Percentiles rank a stretch among this genome's conserved stretches.
These are phyloP conservation scores for Ochropacha duplaris DNA, from an alignment of 2,888 invertebrate species.

Conservation along the genomic window DNA sequence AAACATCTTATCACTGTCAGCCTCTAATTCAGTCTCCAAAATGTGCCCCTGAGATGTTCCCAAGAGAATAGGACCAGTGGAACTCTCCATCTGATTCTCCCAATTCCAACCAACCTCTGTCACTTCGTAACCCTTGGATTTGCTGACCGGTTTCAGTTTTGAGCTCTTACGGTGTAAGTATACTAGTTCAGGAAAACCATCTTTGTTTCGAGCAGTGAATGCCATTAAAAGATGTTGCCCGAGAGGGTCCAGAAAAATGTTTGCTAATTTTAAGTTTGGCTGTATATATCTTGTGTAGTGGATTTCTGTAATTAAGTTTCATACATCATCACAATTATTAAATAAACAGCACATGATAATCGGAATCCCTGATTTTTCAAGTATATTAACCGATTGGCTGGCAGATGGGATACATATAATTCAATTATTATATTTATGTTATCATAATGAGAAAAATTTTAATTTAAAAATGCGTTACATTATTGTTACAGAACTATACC, in stretches of 20 bases:
- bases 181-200: constrained; percentile 87
- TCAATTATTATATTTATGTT: not conserved
- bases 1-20: constrained; percentile 92
- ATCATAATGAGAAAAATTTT: not conserved
- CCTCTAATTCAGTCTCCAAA: constrained; percentile 93
- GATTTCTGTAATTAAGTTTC: constrained; percentile 84
- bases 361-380: too few relatives aligned
- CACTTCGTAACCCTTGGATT: constrained; percentile 90
- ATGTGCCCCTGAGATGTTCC: constrained; percentile 96
- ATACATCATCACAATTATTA: not conserved
- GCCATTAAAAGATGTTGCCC: constrained; percentile 93
- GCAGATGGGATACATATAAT: too few relatives aligned
- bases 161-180: constrained; percentile 90
- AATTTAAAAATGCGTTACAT: not conserved
- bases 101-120: constrained; percentile 96
- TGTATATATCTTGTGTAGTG: constrained; percentile 86
- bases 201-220: constrained; percentile 84
- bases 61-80: constrained; percentile 92
- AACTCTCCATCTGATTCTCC: constrained; percentile 85
- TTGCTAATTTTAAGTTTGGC: constrained; percentile 83
- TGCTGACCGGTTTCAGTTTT: constrained; percentile 86
- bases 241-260: constrained; percentile 92
- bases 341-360: too few relatives aligned
- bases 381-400: too few relatives aligned
- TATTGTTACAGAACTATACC: constrained; percentile 72